Base-by-base conservation (phyloP, 2,113 vertebrate species). In the Prietella phreatophila region DNA sequence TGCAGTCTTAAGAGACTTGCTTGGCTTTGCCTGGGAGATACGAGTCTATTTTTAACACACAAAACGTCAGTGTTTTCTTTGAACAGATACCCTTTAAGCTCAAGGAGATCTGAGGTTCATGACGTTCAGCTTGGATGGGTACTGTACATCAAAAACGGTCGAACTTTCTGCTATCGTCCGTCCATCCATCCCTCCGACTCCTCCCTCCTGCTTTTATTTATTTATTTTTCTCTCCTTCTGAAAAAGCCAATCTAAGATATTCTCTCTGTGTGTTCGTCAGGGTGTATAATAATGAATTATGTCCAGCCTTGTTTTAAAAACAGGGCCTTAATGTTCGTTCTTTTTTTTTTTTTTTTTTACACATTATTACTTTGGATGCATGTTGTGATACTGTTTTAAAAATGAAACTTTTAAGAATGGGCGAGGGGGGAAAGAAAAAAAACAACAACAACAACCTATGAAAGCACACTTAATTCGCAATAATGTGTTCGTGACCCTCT, bases 381-480 rank as follows among this genome's bases (percentile, higher is more conserved):
- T 95, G 95, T 93, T 88, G 89, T 94, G 91, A 87, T 89, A 65
- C 65, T 85, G 93, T 95, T 90, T 93, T 94, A 92, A 92, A 36
- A 91, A 83, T 90, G 27, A 84, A 91, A 89, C 92, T 92, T 91
- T 93, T 91, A 93, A 92, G 92, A 93, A 92, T 89, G 58, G 53
- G 42, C 5, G 53, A 25, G 53, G 53, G 55, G 55, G 55, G 55
- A 2, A 65, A 80, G 39, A 67, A 93, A 83, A 82, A 80, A 87
- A 42, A 42, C 39, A 42, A 42, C 39, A 42, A 42, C 3, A 47
- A 47, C 42, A 93, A 85, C 65, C 67, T 80, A 91, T 90, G 89
- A 94, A 96, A 96, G 95, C 95, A 96, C 95, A 96, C 95, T 95
- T 95, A 95, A 94, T 95, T 94, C 90, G 95, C 95, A 96, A 96